Base-by-base conservation (phyloP, 2,797 vertebrate species). In the Phalloptychus januarius region DNA sequence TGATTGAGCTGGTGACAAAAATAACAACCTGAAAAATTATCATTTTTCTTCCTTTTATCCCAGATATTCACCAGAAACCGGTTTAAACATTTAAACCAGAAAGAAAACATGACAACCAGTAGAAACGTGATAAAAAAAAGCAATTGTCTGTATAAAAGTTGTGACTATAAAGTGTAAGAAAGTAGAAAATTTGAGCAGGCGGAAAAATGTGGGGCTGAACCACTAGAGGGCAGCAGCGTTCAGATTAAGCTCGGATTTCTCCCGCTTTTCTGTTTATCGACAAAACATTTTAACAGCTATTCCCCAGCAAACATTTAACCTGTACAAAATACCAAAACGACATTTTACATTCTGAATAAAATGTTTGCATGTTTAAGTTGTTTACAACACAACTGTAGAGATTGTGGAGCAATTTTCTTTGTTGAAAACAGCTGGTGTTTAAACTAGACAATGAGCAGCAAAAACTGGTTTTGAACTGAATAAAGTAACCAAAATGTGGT, bases 191-290 rank as follows among this genome's bases (percentile, higher is more conserved):
- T 69, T 42, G 38, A 69, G 38, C 31, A 20, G 10, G 36, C 40
- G 20, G 10, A 69, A 42, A n/a, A 40, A 1, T 45, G 13, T 58
- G 33, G 25, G 1, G 1, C 71, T 5, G 2, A n/a, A 28, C 71
- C 82, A 67, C 54, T 65, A 77, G 78, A 71, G 82, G 65, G 72
- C 75, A 74, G 44, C 71, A 80, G 74, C 16, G 82, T n/a, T 50
- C 23, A 46, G 10, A 38, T 33, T 48, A 80, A 61, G 1, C 28
- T 20, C 44, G 15, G 33, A 50, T 13, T 31, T 42, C 15, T 3
- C 25, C 4, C n/a, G 45, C 16, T 23, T 7, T 16, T 52, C 11
- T 74, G 25, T n/a, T 56, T 28, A 56, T 56, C n/a, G 20, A 8
- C n/a, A 4, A 56, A 20, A 28, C 46, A 6, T 58, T 58, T 58